Conservation (phyloP, 1,140 invertebrate genomes). For the Probaryconus sp. region DNA sequence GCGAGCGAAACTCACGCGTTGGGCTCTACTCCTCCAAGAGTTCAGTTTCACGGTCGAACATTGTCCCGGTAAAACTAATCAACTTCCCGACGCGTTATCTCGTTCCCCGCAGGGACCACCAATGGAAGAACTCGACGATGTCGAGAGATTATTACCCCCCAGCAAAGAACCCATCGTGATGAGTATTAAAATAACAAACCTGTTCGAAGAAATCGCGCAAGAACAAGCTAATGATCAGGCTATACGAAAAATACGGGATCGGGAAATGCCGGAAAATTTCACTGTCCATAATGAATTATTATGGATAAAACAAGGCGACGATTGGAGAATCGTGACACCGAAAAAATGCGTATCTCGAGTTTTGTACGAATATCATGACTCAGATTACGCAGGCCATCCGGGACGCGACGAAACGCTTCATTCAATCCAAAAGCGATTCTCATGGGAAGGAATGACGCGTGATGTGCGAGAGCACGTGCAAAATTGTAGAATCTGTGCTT, state of each 20-base stretch:
- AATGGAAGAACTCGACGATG: neutral
- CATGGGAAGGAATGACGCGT: conserved; percentile 8
- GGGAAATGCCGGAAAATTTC: neutral
- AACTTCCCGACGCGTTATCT: conserved; percentile 49
- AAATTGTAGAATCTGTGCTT: neutral
- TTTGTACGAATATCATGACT: conserved; percentile 43
- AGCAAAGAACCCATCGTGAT: no score
- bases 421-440: conserved; percentile 24
- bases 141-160: neutral
- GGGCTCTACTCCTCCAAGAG: conserved; percentile 61
- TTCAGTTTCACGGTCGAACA: conserved; percentile 60
- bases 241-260: conserved; percentile 4
- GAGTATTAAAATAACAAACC: no score
- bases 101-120: neutral
- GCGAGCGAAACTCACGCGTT: conserved; percentile 57
- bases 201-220: no score
- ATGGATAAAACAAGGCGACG: neutral
- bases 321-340: neutral
- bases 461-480: conserved; percentile 22
- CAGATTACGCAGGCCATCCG: conserved; percentile 39
- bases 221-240: no score
- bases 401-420: conserved; percentile 37
- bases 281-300: neutral
- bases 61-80: conserved; percentile 53
- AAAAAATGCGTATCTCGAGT: no score